Conservation (phyloP, 23 tunicate genomes). For the Aplidium turbinatum region DNA sequence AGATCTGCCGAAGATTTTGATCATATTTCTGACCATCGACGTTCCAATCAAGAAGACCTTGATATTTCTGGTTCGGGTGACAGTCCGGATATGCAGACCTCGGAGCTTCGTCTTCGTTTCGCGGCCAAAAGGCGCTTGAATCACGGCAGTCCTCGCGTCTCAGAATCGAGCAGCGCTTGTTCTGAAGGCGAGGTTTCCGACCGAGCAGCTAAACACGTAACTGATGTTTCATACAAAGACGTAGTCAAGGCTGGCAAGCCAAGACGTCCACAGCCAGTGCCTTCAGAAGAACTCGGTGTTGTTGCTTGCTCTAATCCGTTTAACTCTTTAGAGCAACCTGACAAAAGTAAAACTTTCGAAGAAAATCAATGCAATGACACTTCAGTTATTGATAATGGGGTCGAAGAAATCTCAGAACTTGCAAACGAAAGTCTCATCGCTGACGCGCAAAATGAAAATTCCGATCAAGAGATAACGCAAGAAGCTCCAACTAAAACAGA, state of each 20-base stretch:
- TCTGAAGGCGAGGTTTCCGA: constrained; percentile 11
- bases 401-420: too few relatives aligned
- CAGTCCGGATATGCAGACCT: background rate
- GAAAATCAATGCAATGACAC: background rate
- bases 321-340: background rate
- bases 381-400: too few relatives aligned
- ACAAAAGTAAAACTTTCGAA: background rate
- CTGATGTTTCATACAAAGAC: too few relatives aligned
- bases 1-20: too few relatives aligned
- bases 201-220: background rate
- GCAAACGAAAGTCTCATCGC: background rate
- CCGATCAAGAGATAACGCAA: background rate
- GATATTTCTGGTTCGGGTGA: background rate
- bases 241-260: too few relatives aligned
- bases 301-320: background rate
- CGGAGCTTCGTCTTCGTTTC: background rate
- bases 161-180: constrained; percentile 31
- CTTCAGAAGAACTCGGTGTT: background rate
- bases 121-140: constrained; percentile 11
- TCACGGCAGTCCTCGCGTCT: constrained; percentile 32
- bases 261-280: background rate
- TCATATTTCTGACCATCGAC: background rate
- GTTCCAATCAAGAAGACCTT: constrained; percentile 7
- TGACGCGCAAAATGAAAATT: background rate
- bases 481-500: background rate